phyloP scores from a whole-genome alignment of 1,140 invertebrate genomes.

The Pararge aegeria region DNA sequence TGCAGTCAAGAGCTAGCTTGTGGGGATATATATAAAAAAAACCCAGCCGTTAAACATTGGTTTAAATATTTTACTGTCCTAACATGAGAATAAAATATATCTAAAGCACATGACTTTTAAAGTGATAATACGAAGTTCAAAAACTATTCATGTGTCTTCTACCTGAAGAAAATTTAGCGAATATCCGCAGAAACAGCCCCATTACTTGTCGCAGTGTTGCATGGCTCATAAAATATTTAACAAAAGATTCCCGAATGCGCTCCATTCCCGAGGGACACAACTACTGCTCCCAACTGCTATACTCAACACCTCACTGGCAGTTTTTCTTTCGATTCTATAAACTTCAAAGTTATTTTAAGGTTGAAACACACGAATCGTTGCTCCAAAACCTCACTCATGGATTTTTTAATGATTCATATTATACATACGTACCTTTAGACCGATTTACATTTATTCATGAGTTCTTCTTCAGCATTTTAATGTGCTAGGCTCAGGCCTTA shows the following conservation, averaged over 20 bases:
- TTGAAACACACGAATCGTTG: not conserved
- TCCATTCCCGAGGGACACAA: slow-evolving; percentile 44
- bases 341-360: not conserved
- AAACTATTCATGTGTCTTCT: not conserved
- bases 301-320: slow-evolving; percentile 43
- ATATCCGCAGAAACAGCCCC: slow-evolving; percentile 40
- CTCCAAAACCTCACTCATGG: not conserved
- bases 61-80: too few species aligned
- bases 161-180: not conserved
- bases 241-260: slow-evolving; percentile 56
- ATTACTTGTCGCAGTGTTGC: slow-evolving; percentile 52
- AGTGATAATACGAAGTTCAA: not conserved
- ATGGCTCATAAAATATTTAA: slow-evolving; percentile 68
- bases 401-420: too few species aligned
- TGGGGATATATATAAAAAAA: too few species aligned
- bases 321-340: slow-evolving; percentile 27
- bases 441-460: too few species aligned
- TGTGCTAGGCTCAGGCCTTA: too few species aligned
- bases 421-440: too few species aligned
- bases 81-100: too few species aligned
- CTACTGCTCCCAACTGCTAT: slow-evolving; percentile 39
- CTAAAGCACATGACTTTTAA: not conserved
- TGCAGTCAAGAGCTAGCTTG: too few species aligned
- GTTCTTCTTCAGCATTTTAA: too few species aligned
- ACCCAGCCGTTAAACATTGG: too few species aligned